Evolutionary conservation across 2,113 vertebrate species (phyloP).

Genomic region (Hemicordylus capensis): DNA sequence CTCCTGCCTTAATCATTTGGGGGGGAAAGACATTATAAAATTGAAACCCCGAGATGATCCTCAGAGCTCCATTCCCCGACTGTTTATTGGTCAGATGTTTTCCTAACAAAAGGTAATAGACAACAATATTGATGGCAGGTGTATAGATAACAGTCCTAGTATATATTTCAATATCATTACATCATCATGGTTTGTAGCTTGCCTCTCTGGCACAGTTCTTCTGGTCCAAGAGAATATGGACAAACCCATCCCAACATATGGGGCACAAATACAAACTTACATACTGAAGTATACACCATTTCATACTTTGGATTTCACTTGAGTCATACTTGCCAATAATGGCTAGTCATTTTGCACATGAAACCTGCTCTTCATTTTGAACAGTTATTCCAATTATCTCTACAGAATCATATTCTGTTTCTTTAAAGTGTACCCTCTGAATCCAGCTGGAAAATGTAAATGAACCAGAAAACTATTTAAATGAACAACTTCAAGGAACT

Average conservation of each 20-base stretch:
- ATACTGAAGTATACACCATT: not conserved
- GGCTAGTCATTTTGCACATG: not conserved
- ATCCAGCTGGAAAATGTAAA: not conserved
- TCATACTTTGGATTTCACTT: not conserved
- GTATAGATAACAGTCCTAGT: not conserved
- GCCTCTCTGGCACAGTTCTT: not conserved
- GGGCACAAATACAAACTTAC: not conserved
- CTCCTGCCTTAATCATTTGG: constrained; percentile 38
- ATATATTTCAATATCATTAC: no score
- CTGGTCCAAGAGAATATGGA: not conserved
- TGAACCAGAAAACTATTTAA: not conserved
- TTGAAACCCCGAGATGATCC: constrained; percentile 51
- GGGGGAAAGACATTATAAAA: constrained; percentile 25
- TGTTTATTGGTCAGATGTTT: constrained; percentile 52
- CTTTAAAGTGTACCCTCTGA: not conserved
- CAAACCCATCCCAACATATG: not conserved
- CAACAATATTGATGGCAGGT: constrained; percentile 32
- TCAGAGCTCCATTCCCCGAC: constrained; percentile 26
- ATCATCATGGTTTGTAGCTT: not conserved
- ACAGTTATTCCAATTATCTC: not conserved
- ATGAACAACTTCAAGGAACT: not conserved
- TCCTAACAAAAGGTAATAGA: constrained; percentile 64
- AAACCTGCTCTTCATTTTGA: not conserved
- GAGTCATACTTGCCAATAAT: not conserved
- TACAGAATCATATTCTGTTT: not conserved